phyloP scores from a whole-genome alignment of 2,797 vertebrate species.

The Platyrinchus mystaceus region DNA sequence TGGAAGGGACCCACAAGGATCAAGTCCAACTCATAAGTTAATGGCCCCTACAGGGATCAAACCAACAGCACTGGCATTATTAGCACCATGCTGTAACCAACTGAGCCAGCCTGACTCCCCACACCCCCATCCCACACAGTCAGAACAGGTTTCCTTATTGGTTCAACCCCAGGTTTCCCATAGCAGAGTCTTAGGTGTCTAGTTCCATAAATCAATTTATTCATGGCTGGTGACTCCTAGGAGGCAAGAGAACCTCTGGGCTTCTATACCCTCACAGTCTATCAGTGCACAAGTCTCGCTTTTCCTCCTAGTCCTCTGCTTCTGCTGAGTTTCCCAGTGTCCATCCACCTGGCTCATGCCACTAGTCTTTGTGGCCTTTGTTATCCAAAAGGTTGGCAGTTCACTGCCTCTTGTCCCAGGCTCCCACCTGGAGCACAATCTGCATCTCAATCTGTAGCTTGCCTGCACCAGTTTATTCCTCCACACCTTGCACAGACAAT shows the following conservation, averaged over 20 bases:
- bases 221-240: background rate
- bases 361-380: background rate
- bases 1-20: background rate
- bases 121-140: background rate
- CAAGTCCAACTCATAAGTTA: background rate
- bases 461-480: background rate
- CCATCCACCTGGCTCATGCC: background rate
- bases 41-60: background rate
- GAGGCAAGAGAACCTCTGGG: fast-evolving
- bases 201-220: background rate
- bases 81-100: background rate
- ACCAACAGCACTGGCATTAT: background rate
- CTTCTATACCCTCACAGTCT: background rate
- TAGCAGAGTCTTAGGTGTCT: background rate
- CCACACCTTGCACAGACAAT: background rate
- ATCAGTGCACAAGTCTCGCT: background rate
- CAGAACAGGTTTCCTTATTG: background rate
- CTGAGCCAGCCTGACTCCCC: too few species aligned
- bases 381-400: background rate
- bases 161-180: background rate
- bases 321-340: background rate
- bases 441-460: background rate
- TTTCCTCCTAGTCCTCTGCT: background rate
- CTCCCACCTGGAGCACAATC: background rate
- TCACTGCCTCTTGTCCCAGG: fast-evolving